Evolutionary conservation across 92 coral and sea anemone genomes (phyloP), one percentile per base, ranked within the genome.

Genomic region (Meandrina meandrites): DNA sequence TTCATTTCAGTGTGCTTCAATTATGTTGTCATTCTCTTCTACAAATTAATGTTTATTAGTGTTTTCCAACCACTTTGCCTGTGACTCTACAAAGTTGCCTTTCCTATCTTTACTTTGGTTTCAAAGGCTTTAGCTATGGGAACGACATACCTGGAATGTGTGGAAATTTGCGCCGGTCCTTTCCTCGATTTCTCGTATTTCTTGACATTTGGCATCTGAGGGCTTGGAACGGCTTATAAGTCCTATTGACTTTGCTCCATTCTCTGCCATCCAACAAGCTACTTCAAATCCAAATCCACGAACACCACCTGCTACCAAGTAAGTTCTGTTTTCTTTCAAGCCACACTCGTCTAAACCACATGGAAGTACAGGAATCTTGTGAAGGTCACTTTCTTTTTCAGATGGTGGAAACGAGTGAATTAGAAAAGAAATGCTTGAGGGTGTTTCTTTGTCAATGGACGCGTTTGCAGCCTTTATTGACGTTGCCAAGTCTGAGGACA

Each of bases 221-320:
- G 96, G 94, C 24, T 85, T 78, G 17, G 98, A 93, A 17, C 98
- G 91, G 34, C 93, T 93, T 0, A 94, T 73, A 15, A 94, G 84
- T 36, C 86, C 90, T 14, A 95, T 76, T 0, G 96, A 86, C 40
- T 75, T 86, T 7, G 98, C 98, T 5, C 94, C 94, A 60, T 95
- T 84, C 57, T 89, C 87, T 9, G 91, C 92, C 93, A 95, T 89
- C 98, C 98, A 95, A 5, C 87, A 80, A 0, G 91, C 98, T 68
- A 95, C 94, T 74, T 93, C 95, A 76, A 91, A 95, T 64, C 98
- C 98, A 89, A 90, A 90, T 17, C 98, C 98, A 27, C 94, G 77
- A 7, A 90, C 28, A 1, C 95, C 98, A 17, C 98, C 98, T 1
- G 89, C 95, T 12, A 95, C 91, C 85, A 95, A 51, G 84, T 95